Evolutionary conservation across 1,140 invertebrate species (phyloP), one percentile per base, ranked within the genome.

Genomic region (Antheraea pernyi): DNA sequence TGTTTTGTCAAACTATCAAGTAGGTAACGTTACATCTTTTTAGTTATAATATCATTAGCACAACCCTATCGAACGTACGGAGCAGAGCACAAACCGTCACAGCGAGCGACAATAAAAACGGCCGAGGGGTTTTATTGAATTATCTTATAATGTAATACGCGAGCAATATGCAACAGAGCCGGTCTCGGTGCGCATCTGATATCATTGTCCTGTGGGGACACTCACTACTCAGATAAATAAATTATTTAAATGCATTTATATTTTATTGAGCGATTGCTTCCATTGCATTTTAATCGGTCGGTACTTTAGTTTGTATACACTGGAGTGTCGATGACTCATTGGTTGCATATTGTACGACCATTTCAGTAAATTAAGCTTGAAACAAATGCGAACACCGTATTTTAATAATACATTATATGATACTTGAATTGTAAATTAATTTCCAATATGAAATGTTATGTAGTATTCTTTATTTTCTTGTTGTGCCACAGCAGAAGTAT

Each of bases 101-200:
- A 79, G 67, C 69, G 53, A 30, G 68, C 65, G 65, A 76, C 77
- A 83, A 80, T 79, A 83, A 80, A 83, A 80, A 72, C 65, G 59
- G 64, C 67, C 11, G 67, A 78, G 78, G 77, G 81, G 63, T 73
- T 71, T 83, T 78, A 86, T 85, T 80, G 78, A 86, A 83, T 89
- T 86, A 87, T 75, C 72, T 59, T 76, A 77, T 82, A 80, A 81
- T 78, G 80, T 81, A 83, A 84, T 82, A 80, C 75, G 70, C 63
- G 19, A 46, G 71, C 61, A 72, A 71, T 76, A 78, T 77, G 78
- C 80, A 76, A 46, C 11, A 19, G n/a, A 46, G 13, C 39, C 46
- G 58, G 71, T 48, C 65, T 18, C 63, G 10, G 30, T n/a, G 74
- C 63, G 42, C 75, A 83, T 81, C 81, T 82, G 83, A 85, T 80